Conservation (phyloP, 2,888 invertebrate genomes). For the Tethea ocularis region DNA sequence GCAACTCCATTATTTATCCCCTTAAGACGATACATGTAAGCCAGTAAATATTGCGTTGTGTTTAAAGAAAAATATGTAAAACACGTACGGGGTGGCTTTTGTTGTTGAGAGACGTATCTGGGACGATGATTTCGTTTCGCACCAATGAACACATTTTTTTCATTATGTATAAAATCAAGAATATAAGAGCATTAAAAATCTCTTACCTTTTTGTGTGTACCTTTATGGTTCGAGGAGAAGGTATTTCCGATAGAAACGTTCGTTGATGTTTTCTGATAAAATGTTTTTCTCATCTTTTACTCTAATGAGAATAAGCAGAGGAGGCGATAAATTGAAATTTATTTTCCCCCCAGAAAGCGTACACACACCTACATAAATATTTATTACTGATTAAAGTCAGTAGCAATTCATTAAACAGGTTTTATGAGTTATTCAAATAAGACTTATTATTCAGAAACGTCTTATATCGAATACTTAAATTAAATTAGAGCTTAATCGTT, state of each 20-base stretch:
- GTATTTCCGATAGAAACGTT: constrained; percentile 60
- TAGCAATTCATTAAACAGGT: constrained; percentile 65
- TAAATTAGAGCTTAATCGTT: constrained; percentile 42
- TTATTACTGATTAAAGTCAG: constrained; percentile 68
- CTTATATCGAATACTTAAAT: constrained; percentile 46
- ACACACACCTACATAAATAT: constrained; percentile 63
- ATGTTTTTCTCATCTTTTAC: constrained; percentile 63
- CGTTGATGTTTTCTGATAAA: constrained; percentile 63
- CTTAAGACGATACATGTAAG: constrained; percentile 65
- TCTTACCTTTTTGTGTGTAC: constrained; percentile 57
- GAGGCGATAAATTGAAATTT: constrained; percentile 72
- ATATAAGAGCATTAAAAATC: constrained; percentile 68
- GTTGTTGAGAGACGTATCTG: constrained; percentile 73
- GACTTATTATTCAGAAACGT: constrained; percentile 49
- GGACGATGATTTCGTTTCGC: constrained; percentile 73
- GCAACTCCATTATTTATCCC: constrained; percentile 69
- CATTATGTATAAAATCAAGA: constrained; percentile 66
- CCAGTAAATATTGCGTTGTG: constrained; percentile 65
- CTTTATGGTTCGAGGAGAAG: constrained; percentile 48
- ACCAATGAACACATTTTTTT: constrained; percentile 75
- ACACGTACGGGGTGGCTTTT: constrained; percentile 68
- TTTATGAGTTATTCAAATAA: constrained; percentile 63
- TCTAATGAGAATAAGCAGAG: constrained; percentile 64
- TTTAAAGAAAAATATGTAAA: constrained; percentile 75
- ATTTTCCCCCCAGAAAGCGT: constrained; percentile 58